Evolutionary conservation across 2,113 vertebrate genomes (phyloP), one percentile per base, ranked within the genome.

Genomic region (Tyto alba): DNA sequence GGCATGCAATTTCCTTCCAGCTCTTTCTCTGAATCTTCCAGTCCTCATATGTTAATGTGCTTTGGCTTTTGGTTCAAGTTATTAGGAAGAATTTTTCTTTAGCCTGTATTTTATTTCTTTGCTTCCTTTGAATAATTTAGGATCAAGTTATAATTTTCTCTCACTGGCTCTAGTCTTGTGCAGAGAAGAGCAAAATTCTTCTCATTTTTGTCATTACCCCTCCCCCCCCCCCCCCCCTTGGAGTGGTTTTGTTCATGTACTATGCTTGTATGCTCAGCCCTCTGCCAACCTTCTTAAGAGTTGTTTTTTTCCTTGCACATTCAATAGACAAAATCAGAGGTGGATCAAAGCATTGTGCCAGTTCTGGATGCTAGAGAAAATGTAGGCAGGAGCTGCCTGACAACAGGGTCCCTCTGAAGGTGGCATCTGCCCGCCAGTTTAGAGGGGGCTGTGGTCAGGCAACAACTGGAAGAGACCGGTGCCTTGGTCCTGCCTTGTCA

Each of bases 41-140:
- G 78, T 92, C 48, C 22, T 89, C 73, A 52, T 77, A 90, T 50
- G 50, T 69, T 90, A 88, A 73, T 80, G 40, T 73, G 57, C 85
- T 63, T 89, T 78, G 50, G 27, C 43, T 84, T 92, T 90, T 74
- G 38, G n/a, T 79, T 91, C 38, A 43, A 77, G 50, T 60, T 52
- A 69, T 79, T 82, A 90, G 60, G 56, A 87, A 66, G 30, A 75
- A 77, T 84, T 77, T 20, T 89, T 85, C 73, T 87, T 88, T 86
- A 83, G 68, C 52, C 66, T 83, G 5, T 41, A 66, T 91, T 93
- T 81, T 85, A 85, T 88, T 94, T 94, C 80, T 89, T 94, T 81
- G 57, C 59, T 85, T 93, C 50, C 56, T 94, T 66, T 82, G 66
- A 88, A 80, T 83, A 91, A 86, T 74, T 85, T 36, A 85, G 34